A percentile compares a stretch with the other conserved stretches of the same genome.
Conservation (phyloP, 2,113 vertebrate species). For the Aphyosemion australe region DNA sequence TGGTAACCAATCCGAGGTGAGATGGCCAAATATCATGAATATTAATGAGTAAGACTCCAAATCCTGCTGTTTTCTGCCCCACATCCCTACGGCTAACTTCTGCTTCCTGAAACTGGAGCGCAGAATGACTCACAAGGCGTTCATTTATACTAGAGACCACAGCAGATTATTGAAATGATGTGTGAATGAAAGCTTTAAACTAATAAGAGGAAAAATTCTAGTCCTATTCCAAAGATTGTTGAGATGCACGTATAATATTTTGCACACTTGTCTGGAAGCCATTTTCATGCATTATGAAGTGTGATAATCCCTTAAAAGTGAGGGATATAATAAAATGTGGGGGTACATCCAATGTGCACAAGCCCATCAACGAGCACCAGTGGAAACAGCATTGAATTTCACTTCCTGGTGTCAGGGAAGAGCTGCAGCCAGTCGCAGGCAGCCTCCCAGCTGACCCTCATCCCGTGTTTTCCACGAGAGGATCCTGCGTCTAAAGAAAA, state of each 20-base stretch:
- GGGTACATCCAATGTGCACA: conserved; percentile 75
- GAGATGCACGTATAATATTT: neutral
- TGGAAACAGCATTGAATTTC: conserved; percentile 81
- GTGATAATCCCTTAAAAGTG: conserved; percentile 50
- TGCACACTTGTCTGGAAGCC: too few relatives aligned
- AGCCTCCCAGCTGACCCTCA: conserved; percentile 85
- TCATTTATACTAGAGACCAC: too few relatives aligned
- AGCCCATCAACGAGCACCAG: conserved; percentile 59
- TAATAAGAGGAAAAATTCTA: neutral
- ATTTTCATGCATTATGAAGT: conserved; percentile 12
- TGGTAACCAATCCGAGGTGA: too few relatives aligned
- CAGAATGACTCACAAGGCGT: too few relatives aligned
- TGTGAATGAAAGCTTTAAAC: too few relatives aligned
- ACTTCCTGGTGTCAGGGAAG: conserved; percentile 75
- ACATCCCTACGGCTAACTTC: too few relatives aligned
- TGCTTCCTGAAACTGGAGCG: too few relatives aligned
- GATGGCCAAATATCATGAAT: too few relatives aligned
- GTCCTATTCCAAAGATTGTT: neutral
- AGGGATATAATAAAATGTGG: conserved; percentile 40
- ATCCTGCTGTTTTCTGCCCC: too few relatives aligned
- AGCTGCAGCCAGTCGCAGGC: conserved; percentile 65
- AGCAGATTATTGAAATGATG: too few relatives aligned
- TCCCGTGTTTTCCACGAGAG: conserved; percentile 77
- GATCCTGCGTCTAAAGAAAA: conserved; percentile 80
- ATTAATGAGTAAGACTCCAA: too few relatives aligned